phyloP scores from a whole-genome alignment of 2,113 vertebrate species.

The Microcebus griseorufus region DNA sequence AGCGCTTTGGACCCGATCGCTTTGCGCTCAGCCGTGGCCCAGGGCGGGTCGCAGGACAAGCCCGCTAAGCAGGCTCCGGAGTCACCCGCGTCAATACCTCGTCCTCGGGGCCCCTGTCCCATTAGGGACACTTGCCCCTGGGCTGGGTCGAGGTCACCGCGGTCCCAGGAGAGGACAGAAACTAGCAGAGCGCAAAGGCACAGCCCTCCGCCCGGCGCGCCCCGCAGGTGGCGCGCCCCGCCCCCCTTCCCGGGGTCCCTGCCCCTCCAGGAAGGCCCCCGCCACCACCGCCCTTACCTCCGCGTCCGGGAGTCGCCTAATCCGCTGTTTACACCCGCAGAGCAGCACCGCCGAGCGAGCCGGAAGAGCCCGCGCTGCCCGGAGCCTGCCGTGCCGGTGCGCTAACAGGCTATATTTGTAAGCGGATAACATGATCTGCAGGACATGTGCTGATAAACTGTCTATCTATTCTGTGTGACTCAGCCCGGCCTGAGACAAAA shows the following conservation, averaged over 20 bases:
- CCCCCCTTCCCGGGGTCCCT: neutral
- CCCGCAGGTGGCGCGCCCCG: neutral
- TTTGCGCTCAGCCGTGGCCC: neutral
- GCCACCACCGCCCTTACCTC: constrained; percentile 77
- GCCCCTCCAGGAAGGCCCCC: neutral
- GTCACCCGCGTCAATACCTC: neutral
- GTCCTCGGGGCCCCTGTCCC: neutral
- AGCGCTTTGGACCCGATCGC: neutral
- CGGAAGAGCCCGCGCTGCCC: constrained; percentile 65
- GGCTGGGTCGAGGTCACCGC: neutral
- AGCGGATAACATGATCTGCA: constrained; percentile 86
- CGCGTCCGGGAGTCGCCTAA: neutral
- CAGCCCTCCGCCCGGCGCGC: neutral
- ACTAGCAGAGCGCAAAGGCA: neutral
- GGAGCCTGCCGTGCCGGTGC: constrained; percentile 80
- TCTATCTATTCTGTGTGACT: constrained; percentile 83
- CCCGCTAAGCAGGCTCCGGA: neutral
- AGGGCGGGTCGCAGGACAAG: neutral
- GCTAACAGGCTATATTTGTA: constrained; percentile 90
- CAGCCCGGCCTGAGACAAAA: constrained; percentile 75
- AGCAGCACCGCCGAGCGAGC: constrained; percentile 57
- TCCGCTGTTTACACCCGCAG: constrained; percentile 81
- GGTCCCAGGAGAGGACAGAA: neutral
- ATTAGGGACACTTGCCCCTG: too few relatives aligned
- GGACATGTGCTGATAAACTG: constrained; percentile 78